Conservation (phyloP, 1,140 invertebrate genomes). For the Popillia japonica region DNA sequence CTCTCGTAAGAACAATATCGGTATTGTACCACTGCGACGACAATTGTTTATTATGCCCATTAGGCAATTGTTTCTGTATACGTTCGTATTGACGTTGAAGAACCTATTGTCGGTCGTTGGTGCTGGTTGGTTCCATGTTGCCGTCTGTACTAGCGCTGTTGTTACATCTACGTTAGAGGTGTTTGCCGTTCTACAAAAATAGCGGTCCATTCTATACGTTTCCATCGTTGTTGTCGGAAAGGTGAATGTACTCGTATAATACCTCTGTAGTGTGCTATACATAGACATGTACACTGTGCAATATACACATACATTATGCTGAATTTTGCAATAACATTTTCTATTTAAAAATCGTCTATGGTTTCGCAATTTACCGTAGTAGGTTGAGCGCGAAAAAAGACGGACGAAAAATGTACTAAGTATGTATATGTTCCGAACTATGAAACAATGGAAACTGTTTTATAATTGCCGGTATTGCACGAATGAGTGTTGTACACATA, state of each 20-base stretch:
- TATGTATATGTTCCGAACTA: neutral
- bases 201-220: slow-evolving; percentile 23
- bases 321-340: slow-evolving; percentile 48
- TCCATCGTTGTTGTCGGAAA: neutral
- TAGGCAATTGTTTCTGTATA: slow-evolving; percentile 22
- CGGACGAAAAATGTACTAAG: neutral
- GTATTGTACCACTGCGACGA: slow-evolving; percentile 4
- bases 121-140: neutral
- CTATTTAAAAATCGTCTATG: slow-evolving; percentile 45
- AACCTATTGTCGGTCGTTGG: slow-evolving; percentile 19
- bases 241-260: slow-evolving; percentile 21
- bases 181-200: slow-evolving; percentile 8
- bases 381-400: slow-evolving; percentile 8
- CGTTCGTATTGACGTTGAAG: slow-evolving; percentile 12
- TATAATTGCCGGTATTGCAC: neutral
- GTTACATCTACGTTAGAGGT: neutral
- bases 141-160: too few species aligned
- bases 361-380: slow-evolving; percentile 7
- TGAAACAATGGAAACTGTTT: slow-evolving; percentile 23
- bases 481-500: too few species aligned
- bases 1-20: slow-evolving; percentile 10
- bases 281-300: slow-evolving; percentile 39
- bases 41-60: slow-evolving; percentile 29
- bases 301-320: slow-evolving; percentile 40
- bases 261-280: neutral